A percentile compares a stretch with the other conserved stretches of the same genome.
phyloP scores from a whole-genome alignment of 2,113 vertebrate genomes.

The Dolichallabes microphthalmus region DNA sequence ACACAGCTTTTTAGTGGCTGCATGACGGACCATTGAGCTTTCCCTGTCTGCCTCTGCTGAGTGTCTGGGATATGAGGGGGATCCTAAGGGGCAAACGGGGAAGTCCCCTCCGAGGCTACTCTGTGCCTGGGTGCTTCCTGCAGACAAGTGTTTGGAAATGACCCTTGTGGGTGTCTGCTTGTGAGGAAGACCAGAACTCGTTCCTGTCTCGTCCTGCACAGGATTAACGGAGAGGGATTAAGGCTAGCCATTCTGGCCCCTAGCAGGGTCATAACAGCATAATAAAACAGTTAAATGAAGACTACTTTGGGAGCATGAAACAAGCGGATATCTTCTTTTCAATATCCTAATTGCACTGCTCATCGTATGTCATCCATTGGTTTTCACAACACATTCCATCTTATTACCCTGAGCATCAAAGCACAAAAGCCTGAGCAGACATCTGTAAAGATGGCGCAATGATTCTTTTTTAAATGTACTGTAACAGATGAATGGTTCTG shows the following conservation, averaged over 20 bases:
- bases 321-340: constrained; percentile 1
- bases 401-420: not conserved
- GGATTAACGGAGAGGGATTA: constrained; percentile 39
- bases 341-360: not conserved
- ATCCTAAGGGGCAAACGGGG: constrained; percentile 21
- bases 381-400: not conserved
- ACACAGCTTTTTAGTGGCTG: constrained; percentile 33
- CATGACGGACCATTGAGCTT: constrained; percentile 10
- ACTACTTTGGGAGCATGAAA: not conserved
- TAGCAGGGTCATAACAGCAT: constrained; percentile 15
- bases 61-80: constrained; percentile 36
- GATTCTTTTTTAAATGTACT: constrained; percentile 12
- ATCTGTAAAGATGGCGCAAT: not conserved
- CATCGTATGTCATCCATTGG: not conserved
- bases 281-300: constrained; percentile 15
- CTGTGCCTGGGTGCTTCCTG: constrained; percentile 44
- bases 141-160: constrained; percentile 52
- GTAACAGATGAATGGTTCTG: constrained; percentile 19
- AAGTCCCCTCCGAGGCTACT: constrained; percentile 36
- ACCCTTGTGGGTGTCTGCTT: constrained; percentile 44
- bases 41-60: constrained; percentile 35
- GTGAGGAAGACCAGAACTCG: constrained; percentile 54
- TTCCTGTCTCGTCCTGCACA: constrained; percentile 25
- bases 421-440: not conserved
- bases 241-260: constrained; percentile 37